Base-by-base conservation (phyloP, 2,888 invertebrate genomes). In the Cinara cedri region DNA sequence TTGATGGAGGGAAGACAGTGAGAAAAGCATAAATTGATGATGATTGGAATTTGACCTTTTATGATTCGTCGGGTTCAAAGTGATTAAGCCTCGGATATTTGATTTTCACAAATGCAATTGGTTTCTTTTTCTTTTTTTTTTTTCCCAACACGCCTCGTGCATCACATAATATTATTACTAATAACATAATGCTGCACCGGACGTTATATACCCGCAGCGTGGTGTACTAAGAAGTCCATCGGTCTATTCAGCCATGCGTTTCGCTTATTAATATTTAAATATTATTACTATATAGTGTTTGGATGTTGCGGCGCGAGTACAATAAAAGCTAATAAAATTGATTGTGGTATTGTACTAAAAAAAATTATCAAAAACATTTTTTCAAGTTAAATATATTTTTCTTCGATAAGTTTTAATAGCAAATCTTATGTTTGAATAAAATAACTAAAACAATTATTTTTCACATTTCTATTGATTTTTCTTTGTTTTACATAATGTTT, bases 11-110 rank as follows among this genome's bases (percentile, higher is more conserved):
- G n/a, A n/a, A 57, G 44, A 49, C 72, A 13, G 44, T 24, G 74
- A 63, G 74, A 65, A 54, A 54, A 75, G 74, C 54, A 63, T 75
- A 65, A 75, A 75, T 75, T 75, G 65, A 75, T 54, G 63, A 54
- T 44, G 65, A 74, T 63, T 63, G 74, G 74, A 78, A 78, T 78
- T 68, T 60, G 60, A 78, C 66, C 78, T 60, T 78, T 60, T 70
- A 51, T 60, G 49, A 78, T 70, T 68, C 60, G 70, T 49, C 49
- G 60, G 49, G 68, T 78, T 78, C 68, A 51, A 70, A 68, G 78
- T 62, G 78, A 78, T 78, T 51, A 70, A 42, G 54, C 54, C 14
- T 54, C 10, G 54, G 74, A 11, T 44, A n/a, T 75, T 65, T 54
- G 63, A 65, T 75, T 75, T 75, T 63, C 42, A 49, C 63, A n/a